Conservation (phyloP, 2,113 vertebrate genomes). For the Serinus canaria region DNA sequence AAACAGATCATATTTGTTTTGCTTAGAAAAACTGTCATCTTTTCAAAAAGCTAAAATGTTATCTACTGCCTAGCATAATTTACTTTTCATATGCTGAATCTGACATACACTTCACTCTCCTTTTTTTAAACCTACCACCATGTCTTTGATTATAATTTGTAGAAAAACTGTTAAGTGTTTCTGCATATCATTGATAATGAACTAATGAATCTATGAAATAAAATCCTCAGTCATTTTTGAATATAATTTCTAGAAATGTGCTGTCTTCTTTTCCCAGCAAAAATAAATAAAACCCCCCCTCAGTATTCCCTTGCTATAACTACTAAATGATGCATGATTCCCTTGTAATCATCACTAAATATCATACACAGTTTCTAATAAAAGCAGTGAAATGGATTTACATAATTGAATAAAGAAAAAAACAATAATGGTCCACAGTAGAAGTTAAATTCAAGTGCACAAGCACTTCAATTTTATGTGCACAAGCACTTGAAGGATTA, state of each 20-base stretch:
- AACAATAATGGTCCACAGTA: neutral
- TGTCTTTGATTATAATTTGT: neutral
- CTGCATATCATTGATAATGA: neutral
- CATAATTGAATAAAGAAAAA: neutral
- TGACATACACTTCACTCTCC: neutral
- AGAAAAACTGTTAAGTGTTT: neutral
- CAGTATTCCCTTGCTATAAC: neutral
- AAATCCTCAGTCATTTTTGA: neutral
- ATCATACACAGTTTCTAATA: neutral
- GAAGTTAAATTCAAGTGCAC: neutral
- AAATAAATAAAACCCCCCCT: neutral
- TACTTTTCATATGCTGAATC: neutral
- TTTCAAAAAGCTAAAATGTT: neutral
- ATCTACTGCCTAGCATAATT: neutral
- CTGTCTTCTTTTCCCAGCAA: neutral
- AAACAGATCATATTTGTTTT: neutral
- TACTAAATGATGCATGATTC: neutral
- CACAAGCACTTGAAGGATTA: neutral
- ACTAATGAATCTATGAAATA: neutral
- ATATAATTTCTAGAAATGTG: neutral
- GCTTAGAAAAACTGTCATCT: neutral
- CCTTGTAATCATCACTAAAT: neutral
- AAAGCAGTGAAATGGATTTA: neutral
- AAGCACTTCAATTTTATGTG: neutral
- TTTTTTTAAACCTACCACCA: neutral